phyloP scores from a whole-genome alignment of 1,140 invertebrate species.

The Apolygus lucorum region DNA sequence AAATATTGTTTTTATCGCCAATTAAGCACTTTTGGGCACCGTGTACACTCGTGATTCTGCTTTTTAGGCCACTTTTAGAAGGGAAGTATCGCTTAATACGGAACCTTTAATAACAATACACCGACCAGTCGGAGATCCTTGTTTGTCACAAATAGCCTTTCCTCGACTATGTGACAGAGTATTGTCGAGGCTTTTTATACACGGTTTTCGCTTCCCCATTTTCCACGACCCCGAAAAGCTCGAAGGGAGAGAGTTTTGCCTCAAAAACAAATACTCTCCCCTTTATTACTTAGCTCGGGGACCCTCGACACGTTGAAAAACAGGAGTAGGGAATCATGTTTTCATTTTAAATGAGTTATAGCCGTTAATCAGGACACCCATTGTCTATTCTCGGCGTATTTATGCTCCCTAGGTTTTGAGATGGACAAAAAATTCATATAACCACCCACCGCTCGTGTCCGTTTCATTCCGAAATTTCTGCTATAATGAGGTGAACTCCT shows the following conservation, averaged over 20 bases:
- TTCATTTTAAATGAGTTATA: constrained; percentile 18
- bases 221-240: neutral
- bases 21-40: constrained; percentile 11
- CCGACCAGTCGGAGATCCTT: neutral
- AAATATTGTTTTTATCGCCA: constrained; percentile 21
- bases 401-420: neutral
- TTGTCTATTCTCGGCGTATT: neutral
- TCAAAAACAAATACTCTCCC: constrained; percentile 7
- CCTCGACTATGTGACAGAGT: neutral
- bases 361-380: constrained; percentile 4
- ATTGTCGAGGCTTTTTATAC: too few species aligned
- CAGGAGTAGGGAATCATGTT: constrained; percentile 17
- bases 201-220: too few species aligned
- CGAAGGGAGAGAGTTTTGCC: neutral
- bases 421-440: neutral
- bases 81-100: neutral
- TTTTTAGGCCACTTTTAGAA: neutral
- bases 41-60: neutral
- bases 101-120: neutral
- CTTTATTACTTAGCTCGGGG: constrained; percentile 8
- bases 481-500: too few species aligned
- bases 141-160: constrained; percentile 15
- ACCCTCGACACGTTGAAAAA: neutral
- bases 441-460: too few species aligned
- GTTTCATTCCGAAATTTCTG: too few species aligned